Base-by-base conservation (phyloP, 2,888 invertebrate genomes). In the Thereva unica region DNA sequence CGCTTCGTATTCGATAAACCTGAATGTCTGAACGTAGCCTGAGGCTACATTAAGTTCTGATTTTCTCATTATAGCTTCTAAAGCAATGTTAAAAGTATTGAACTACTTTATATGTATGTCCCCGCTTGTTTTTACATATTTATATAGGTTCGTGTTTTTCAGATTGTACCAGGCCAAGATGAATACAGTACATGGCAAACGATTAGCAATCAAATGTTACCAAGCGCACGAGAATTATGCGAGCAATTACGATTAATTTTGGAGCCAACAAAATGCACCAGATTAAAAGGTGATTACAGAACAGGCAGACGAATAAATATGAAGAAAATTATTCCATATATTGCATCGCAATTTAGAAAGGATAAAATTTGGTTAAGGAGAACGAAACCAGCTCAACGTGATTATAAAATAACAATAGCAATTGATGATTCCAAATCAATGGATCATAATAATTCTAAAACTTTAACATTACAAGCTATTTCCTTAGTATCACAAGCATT, bases 291-390 rank as follows among this genome's bases (percentile, higher is more conserved):
- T 23, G 99, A 99, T 81, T 99, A 93, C 80, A 86, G 97, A 61
- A 97, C 96, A 0, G 99, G 99, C 0, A 91, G 95, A 69, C 87
- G 99, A 5, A 91, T 99, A 61, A 99, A 99, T 82, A 99, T 99
- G 98, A 87, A 97, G 53, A 94, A 80, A 73, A 92, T 99, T 64
- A 97, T 99, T 76, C 95, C 98, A 0, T 99, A 99, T 83, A 96
- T 99, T 72, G 99, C 99, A 12, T 97, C 97, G 69, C 93, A 98
- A 80, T 99, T 97, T 83, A 87, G 98, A 52, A 99, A 99, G 79
- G 98, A 99, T 79, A 97, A 97, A 80, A 99, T 99, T 76, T 99
- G 99, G 99, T 78, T 99, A 75, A 85, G 98, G 9, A 84, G 99
- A 64, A 97, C 95, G 0, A 95, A 95, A 78, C 96, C 97, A 0